Conservation (phyloP, 2,113 vertebrate species). For the Dipodomys stephensi region DNA sequence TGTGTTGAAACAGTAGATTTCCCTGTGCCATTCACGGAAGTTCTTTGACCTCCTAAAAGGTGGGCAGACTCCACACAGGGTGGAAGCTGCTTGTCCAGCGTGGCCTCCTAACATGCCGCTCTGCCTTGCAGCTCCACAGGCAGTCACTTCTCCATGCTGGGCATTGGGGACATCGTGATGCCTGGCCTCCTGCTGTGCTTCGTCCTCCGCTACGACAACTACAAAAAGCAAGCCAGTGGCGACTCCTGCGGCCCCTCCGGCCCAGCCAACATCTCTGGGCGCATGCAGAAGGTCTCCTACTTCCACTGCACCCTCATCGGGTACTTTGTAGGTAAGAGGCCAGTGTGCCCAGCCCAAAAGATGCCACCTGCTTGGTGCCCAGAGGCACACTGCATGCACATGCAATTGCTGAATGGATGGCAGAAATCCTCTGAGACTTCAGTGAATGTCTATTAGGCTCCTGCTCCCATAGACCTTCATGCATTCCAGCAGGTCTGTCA, state of each 20-base stretch:
- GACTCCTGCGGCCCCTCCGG: conserved; percentile 89
- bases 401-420: no score
- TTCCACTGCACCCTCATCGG: conserved; percentile 99
- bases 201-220: conserved; percentile 98
- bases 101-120: background rate
- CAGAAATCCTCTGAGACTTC: no score
- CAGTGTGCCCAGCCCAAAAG: background rate
- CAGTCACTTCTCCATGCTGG: conserved; percentile 99
- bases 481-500: background rate
- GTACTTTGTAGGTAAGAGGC: conserved; percentile 97
- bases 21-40: background rate
- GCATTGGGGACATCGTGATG: conserved; percentile 99
- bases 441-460: background rate
- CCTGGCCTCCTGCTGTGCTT: conserved; percentile 99
- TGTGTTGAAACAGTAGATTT: background rate
- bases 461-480: background rate
- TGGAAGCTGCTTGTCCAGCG: background rate
- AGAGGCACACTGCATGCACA: background rate
- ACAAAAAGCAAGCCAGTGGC: conserved; percentile 96
- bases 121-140: conserved; percentile 92
- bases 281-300: conserved; percentile 99
- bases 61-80: no score
- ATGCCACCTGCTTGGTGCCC: background rate
- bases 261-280: conserved; percentile 93
- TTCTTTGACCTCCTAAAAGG: conserved; percentile 1